Base-by-base conservation (phyloP, 2,797 vertebrate species). In the Meriones psammophilus region DNA sequence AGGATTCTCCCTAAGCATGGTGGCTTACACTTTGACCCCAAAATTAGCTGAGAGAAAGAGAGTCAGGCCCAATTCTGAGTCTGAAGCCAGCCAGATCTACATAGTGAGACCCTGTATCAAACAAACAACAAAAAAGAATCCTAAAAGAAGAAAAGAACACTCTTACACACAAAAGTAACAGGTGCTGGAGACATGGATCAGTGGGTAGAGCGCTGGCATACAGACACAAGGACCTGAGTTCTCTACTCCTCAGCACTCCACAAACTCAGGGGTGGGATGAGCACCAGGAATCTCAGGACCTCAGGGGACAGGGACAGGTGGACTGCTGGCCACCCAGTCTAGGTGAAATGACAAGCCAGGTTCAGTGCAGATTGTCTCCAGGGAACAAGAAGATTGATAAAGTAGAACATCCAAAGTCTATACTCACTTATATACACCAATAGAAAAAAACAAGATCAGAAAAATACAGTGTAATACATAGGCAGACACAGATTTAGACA, bases 401-500 rank as follows among this genome's bases (percentile, higher is more conserved):
- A 69, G 60, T 54, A 2, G 46, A 46, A 15, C 33, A 71, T 8
- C 33, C 12, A 54, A 66, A 6, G 26, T 13, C 14, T 20, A n/a
- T n/a, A n/a, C 30, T 50, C 10, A 24, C 7, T 46, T 10, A 69
- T 20, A 85, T n/a, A 24, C 56, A 58, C 4, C 3, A 58, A 58
- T 14, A 58, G 56, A 15, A 94, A 64, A 62, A 79, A 89, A 88
- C 1, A 50, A 50, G 50, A 87, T n/a, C 73, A 92, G 76, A 88
- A 95, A 95, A 88, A 81, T 87, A 86, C 89, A 89, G 58, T 26
- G 46, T 28, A 88, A 69, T 22, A 66, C 46, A 50, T 69, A 62
- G 36, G 13, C 24, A 36, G 58, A 58, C 24, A 39, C 6, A 39
- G n/a, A 60, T 15, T 60, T 6, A 84, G 80, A 42, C 36, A 42